Evolutionary conservation across 1,140 invertebrate genomes (phyloP).

Genomic region (Wasmannia auropunctata): DNA sequence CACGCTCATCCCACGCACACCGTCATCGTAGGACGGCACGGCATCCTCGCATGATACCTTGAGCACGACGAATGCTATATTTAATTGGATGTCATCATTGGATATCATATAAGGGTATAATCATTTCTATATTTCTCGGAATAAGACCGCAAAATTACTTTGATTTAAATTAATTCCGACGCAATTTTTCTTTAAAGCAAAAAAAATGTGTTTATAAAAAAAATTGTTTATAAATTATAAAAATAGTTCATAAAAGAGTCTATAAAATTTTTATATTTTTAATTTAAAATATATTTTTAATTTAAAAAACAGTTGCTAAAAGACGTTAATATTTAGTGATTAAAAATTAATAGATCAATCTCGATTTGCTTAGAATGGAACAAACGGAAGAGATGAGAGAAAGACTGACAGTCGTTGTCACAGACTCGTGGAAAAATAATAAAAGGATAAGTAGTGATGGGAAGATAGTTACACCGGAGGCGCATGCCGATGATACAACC

Average conservation of each 20-base stretch:
- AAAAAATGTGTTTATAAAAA: too few relatives aligned
- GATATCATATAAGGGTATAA: background rate
- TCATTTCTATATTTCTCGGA: background rate
- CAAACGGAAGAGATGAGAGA: background rate
- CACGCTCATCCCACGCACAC: constrained; percentile 19
- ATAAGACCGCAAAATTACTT: background rate
- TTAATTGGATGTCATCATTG: background rate
- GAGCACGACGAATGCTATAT: background rate
- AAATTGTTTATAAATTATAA: too few relatives aligned
- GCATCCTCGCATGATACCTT: constrained; percentile 12
- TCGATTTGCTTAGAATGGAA: background rate
- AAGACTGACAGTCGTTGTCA: background rate
- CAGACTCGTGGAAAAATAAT: background rate
- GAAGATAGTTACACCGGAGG: constrained; percentile 57
- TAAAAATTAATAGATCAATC: background rate
- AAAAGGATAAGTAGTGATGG: constrained; percentile 19
- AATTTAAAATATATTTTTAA: too few relatives aligned
- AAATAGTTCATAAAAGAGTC: too few relatives aligned
- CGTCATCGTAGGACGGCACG: constrained; percentile 14
- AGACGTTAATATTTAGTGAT: background rate
- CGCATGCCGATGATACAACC: constrained; percentile 77
- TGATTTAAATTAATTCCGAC: too few relatives aligned
- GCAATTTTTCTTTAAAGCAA: background rate
- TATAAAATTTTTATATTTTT: background rate
- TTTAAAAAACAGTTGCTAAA: background rate